Base-by-base conservation (phyloP, 2,888 invertebrate genomes). In the Euzophera pinguis region DNA sequence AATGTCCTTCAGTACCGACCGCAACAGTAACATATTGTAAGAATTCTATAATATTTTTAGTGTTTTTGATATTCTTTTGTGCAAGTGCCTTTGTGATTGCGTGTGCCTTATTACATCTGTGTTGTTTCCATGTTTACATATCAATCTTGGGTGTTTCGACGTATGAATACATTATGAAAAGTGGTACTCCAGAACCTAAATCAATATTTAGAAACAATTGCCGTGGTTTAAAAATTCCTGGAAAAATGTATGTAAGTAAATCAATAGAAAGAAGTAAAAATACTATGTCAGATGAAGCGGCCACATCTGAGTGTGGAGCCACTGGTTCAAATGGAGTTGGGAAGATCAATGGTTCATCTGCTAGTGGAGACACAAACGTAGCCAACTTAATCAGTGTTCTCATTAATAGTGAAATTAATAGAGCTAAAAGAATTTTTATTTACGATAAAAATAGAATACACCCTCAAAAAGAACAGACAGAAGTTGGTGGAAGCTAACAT, bases 81-180 rank as follows among this genome's bases (percentile, higher is more conserved):
- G 78, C 94, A 16, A 83, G 95, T 54, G 94, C 96, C n/a, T 92
- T 95, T 16, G 92, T 95, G 10, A 94, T 95, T 4, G 93, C 95
- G 1, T 94, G 94, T 27, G 91, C 97, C 47, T 91, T 97, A 53
- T 85, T 96, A 58, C 97, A 97, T 82, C 90, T 97, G 50, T 95
- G 95, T 75, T 95, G 95, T 84, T 97, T 97, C 79, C 97, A 97
- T 82, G 93, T 96, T 55, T 97, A 97, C 82, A 96, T 97, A 72
- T 94, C 94, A 2, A 92, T 94, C 63, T 85, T 96, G 67, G 97
- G 97, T 1, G 90, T 97, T 42, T 97, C 97, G 14, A 98, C 97
- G 0, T 98, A 97, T 84, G 97, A 97, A 75, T 97, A 97, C 81
- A 95, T 97, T 56, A 73, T 84, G 50, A 78, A 70, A 58, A 78